These are phyloP conservation scores for Melinaea marsaeus DNA, from an alignment of 2,888 invertebrate genomes.

Conservation along the genomic window DNA sequence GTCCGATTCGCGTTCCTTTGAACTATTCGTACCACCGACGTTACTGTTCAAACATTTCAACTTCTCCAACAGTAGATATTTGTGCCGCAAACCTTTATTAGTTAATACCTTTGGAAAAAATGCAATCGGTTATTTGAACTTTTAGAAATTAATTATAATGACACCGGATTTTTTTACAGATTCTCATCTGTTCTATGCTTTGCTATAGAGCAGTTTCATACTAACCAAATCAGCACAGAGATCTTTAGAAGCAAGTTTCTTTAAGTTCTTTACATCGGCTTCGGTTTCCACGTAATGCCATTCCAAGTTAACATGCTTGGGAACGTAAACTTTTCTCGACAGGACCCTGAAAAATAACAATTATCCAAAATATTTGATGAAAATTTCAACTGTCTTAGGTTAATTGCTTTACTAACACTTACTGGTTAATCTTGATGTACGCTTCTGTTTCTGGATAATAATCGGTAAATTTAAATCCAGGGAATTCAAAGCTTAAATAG, in stretches of 20 bases:
- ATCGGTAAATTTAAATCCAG: constrained; percentile 54
- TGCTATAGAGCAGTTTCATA: constrained; percentile 16
- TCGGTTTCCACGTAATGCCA: constrained; percentile 49
- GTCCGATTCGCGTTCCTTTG: background rate
- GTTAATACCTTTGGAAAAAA: constrained; percentile 38
- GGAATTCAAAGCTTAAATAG: constrained; percentile 57
- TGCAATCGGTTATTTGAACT: no score
- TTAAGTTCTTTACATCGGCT: constrained; percentile 31
- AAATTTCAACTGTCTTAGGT: background rate
- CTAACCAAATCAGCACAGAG: constrained; percentile 44
- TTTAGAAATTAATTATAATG: constrained; percentile 12
- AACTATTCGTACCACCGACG: background rate
- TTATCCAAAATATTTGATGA: background rate
- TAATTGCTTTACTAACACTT: constrained; percentile 40
- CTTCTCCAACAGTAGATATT: constrained; percentile 23
- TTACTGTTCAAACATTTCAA: constrained; percentile 5
- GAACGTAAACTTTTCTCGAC: constrained; percentile 47
- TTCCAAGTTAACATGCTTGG: constrained; percentile 43
- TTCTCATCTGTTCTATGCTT: background rate
- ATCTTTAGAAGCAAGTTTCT: constrained; percentile 35
- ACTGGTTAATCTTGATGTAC: constrained; percentile 59
- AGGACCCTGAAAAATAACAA: constrained; percentile 40
- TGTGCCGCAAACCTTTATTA: constrained; percentile 35
- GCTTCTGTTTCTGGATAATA: constrained; percentile 54
- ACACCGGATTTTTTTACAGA: constrained; percentile 14